These are phyloP conservation scores for Drosophila erecta DNA, from an alignment of 1,140 invertebrate genomes.

Conservation along the genomic window DNA sequence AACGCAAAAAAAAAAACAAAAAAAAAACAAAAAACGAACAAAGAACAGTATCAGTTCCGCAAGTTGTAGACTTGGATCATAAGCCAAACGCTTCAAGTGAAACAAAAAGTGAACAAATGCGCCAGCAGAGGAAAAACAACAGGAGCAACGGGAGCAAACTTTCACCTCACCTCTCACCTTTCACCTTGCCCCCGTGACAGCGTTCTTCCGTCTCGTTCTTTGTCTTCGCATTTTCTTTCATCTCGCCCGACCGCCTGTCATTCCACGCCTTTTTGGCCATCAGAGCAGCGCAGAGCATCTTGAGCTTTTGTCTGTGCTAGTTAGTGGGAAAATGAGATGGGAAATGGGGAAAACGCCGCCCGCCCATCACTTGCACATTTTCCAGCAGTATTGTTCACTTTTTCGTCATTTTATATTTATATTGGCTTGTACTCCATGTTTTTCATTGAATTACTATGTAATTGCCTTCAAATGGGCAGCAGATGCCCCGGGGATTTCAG, in stretches of 20 bases:
- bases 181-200: background rate
- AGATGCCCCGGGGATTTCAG: conserved; percentile 14
- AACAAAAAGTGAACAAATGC: conserved; percentile 29
- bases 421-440: conserved; percentile 48
- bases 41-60: conserved; percentile 33
- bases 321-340: background rate
- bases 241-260: conserved; percentile 20
- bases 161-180: conserved; percentile 1
- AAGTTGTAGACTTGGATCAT: conserved; percentile 25
- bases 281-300: conserved; percentile 20
- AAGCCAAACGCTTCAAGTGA: conserved; percentile 35
- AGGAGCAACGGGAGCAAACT: conserved; percentile 3
- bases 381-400: conserved; percentile 23
- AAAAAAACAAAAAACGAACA: conserved; percentile 2
- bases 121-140: conserved; percentile 18
- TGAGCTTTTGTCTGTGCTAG: background rate
- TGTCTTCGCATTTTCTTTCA: conserved; percentile 26
- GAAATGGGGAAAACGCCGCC: conserved; percentile 10
- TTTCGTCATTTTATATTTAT: conserved; percentile 36
- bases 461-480: conserved; percentile 54
- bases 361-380: conserved; percentile 22
- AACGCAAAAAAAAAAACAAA: background rate
- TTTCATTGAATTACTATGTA: conserved; percentile 79
- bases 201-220: conserved; percentile 5
- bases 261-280: conserved; percentile 22